These are phyloP conservation scores for Linnaemya tessellans DNA, from an alignment of 2,888 invertebrate species.

Conservation along the genomic window DNA sequence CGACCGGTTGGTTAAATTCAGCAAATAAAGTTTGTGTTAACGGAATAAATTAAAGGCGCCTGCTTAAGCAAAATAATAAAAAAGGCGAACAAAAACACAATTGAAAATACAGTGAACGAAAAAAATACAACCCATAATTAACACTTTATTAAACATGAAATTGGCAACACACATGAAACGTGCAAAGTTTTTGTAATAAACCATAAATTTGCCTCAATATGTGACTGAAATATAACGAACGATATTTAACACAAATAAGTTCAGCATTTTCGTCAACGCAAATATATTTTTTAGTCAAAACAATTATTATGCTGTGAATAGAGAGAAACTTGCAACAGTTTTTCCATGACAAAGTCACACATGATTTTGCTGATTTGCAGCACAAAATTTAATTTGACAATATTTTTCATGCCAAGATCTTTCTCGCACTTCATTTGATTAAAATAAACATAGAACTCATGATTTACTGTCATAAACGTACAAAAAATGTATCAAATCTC, in stretches of 20 bases:
- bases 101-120: slow-evolving; percentile 17
- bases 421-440: slow-evolving; percentile 69
- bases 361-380: slow-evolving; percentile 28
- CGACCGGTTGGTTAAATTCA: slow-evolving; percentile 24
- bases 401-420: slow-evolving; percentile 51
- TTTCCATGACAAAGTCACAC: slow-evolving; percentile 18
- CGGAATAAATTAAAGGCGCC: slow-evolving; percentile 62
- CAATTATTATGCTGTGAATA: slow-evolving; percentile 10
- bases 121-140: slow-evolving; percentile 68
- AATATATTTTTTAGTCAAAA: slow-evolving; percentile 29
- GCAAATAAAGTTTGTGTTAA: slow-evolving; percentile 7
- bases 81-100: not conserved
- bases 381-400: slow-evolving; percentile 33
- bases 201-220: slow-evolving; percentile 57
- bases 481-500: slow-evolving; percentile 60
- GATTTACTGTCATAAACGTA: slow-evolving; percentile 55
- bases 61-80: slow-evolving; percentile 2
- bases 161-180: slow-evolving; percentile 58
- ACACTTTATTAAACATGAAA: slow-evolving; percentile 66
- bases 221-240: slow-evolving; percentile 33
- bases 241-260: slow-evolving; percentile 34
- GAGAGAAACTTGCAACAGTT: slow-evolving; percentile 8
- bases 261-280: not conserved
- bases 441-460: slow-evolving; percentile 63
- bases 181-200: slow-evolving; percentile 53